These are phyloP conservation scores for Scatophagus argus DNA, from an alignment of 2,113 vertebrate genomes.

Conservation along the genomic window DNA sequence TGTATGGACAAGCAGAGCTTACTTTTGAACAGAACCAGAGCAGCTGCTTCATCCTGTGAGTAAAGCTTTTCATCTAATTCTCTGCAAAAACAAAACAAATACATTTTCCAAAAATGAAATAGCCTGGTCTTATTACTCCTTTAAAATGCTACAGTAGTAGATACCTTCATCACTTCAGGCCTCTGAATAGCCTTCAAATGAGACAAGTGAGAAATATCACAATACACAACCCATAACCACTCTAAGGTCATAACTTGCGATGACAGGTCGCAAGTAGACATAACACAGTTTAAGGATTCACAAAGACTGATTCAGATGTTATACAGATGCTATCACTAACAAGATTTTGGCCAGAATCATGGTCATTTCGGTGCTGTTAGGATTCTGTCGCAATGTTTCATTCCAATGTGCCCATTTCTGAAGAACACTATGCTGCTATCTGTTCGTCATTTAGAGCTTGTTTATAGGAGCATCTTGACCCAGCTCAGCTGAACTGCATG, in stretches of 20 bases:
- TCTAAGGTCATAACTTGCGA: not conserved
- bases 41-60: no score
- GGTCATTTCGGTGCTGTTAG: not conserved
- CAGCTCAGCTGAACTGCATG: conserved; percentile 3
- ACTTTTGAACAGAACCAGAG: no score
- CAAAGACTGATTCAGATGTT: not conserved
- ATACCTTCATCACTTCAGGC: not conserved
- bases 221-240: no score
- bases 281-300: not conserved
- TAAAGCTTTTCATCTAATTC: not conserved
- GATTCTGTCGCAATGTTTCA: not conserved
- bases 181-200: not conserved
- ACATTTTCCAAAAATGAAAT: not conserved
- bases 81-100: no score
- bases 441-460: conserved; percentile 20
- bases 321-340: not conserved
- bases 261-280: not conserved
- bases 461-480: conserved; percentile 14
- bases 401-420: not conserved
- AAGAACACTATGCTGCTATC: conserved; percentile 20
- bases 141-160: not conserved
- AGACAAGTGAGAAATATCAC: not conserved
- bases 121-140: not conserved
- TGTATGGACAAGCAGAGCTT: no score
- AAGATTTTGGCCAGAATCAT: not conserved